Conservation (phyloP, 2,888 invertebrate species). For the Trissonchulus latispiculum region DNA sequence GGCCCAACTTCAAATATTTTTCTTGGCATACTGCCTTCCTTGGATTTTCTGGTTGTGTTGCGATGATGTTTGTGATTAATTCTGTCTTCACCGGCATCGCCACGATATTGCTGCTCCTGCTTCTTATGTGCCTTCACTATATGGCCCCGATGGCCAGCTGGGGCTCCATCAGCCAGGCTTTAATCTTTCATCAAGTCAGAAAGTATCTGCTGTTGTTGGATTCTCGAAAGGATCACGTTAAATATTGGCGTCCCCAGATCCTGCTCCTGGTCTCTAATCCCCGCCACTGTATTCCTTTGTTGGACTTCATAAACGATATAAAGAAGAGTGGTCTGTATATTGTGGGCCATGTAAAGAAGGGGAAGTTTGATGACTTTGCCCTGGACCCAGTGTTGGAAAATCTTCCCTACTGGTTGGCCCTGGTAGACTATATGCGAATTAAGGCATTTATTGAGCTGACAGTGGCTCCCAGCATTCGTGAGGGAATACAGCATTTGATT, state of each 20-base stretch:
- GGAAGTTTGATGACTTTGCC: slow-evolving; percentile 47
- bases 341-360: slow-evolving; percentile 62
- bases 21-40: slow-evolving; percentile 81
- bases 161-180: slow-evolving; percentile 97
- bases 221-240: slow-evolving; percentile 91
- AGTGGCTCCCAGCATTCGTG: slow-evolving; percentile 67
- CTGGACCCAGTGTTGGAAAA: slow-evolving; percentile 65
- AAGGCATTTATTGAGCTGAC: slow-evolving; percentile 95
- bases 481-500: slow-evolving; percentile 81
- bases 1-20: slow-evolving; percentile 86
- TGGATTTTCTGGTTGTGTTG: slow-evolving; percentile 70
- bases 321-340: slow-evolving; percentile 81
- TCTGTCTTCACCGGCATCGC: slow-evolving; percentile 77
- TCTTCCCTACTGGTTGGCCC: slow-evolving; percentile 74
- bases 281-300: slow-evolving; percentile 73
- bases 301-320: slow-evolving; percentile 92
- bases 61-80: slow-evolving; percentile 90
- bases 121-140: slow-evolving; percentile 74
- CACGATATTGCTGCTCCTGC: slow-evolving; percentile 67
- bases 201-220: slow-evolving; percentile 92
- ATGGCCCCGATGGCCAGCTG: slow-evolving; percentile 73
- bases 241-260: slow-evolving; percentile 98
- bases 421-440: slow-evolving; percentile 72
- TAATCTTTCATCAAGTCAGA: slow-evolving; percentile 95
- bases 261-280: slow-evolving; percentile 82